Conservation (phyloP, 2,113 vertebrate species). For the Lagopus leucura region DNA sequence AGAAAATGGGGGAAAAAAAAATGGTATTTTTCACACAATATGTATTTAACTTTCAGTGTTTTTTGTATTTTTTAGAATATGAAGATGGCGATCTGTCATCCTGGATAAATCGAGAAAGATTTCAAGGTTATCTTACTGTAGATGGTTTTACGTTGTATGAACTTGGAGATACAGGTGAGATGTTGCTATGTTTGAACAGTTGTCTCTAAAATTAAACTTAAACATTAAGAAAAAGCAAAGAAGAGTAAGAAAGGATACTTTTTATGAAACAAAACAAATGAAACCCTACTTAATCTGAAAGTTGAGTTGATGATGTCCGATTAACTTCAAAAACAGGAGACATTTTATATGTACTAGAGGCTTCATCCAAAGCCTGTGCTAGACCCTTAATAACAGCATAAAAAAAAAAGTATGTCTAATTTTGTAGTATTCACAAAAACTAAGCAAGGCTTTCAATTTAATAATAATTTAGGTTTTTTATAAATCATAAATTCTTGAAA, state of each 20-base stretch:
- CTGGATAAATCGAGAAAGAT: conserved; percentile 95
- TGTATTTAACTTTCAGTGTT: background rate
- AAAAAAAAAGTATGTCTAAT: background rate
- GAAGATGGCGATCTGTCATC: conserved; percentile 91
- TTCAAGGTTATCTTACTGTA: conserved; percentile 91
- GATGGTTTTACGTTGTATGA: conserved; percentile 96
- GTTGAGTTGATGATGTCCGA: background rate
- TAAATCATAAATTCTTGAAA: background rate
- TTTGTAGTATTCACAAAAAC: background rate
- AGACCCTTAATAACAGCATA: background rate
- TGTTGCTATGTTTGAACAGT: background rate
- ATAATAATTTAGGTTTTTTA: background rate
- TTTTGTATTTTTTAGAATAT: conserved; percentile 81
- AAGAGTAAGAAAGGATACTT: background rate
- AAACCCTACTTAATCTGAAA: background rate
- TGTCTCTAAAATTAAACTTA: background rate
- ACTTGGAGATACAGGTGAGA: conserved; percentile 93
- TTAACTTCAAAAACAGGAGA: background rate
- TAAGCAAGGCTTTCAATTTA: background rate
- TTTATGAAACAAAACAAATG: background rate
- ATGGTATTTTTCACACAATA: background rate
- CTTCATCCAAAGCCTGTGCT: background rate
- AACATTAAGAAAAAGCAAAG: background rate
- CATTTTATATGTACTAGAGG: background rate
- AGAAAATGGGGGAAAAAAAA: background rate